phyloP scores from a whole-genome alignment of 2,888 invertebrate genomes.

The Myopa tessellatipennis region DNA sequence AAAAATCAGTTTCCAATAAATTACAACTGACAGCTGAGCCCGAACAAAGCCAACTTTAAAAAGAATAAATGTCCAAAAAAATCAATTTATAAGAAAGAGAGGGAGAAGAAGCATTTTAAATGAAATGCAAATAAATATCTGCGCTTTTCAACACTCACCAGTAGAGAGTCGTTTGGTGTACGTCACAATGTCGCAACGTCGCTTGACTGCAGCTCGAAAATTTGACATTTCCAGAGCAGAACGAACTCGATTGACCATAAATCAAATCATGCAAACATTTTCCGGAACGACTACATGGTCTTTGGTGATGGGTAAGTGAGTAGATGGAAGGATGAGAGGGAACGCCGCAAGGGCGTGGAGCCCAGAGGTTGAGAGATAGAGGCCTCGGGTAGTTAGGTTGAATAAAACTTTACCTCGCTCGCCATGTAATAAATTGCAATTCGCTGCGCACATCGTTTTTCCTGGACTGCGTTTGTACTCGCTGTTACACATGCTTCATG shows the following conservation, averaged over 20 bases:
- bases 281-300: slow-evolving; percentile 9
- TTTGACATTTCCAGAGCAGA: slow-evolving; percentile 5
- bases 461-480: too few relatives aligned
- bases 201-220: neutral
- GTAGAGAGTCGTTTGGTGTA: neutral
- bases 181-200: neutral
- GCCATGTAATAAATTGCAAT: slow-evolving; percentile 34
- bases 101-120: too few relatives aligned
- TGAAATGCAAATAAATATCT: neutral
- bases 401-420: slow-evolving; percentile 16
- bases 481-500: too few relatives aligned
- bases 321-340: neutral
- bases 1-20: too few relatives aligned
- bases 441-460: slow-evolving; percentile 16
- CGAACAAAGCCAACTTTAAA: too few relatives aligned
- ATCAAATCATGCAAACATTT: slow-evolving; percentile 34
- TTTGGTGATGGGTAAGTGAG: neutral
- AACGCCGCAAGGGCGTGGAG: neutral
- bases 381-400: neutral
- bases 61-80: too few relatives aligned
- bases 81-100: too few relatives aligned
- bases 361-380: neutral
- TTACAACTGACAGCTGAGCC: too few relatives aligned
- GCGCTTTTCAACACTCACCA: neutral
- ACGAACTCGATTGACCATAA: slow-evolving; percentile 36